Evolutionary conservation across 2,797 vertebrate species (phyloP), one percentile per base, ranked within the genome.

Genomic region (Discoglossus pictus): DNA sequence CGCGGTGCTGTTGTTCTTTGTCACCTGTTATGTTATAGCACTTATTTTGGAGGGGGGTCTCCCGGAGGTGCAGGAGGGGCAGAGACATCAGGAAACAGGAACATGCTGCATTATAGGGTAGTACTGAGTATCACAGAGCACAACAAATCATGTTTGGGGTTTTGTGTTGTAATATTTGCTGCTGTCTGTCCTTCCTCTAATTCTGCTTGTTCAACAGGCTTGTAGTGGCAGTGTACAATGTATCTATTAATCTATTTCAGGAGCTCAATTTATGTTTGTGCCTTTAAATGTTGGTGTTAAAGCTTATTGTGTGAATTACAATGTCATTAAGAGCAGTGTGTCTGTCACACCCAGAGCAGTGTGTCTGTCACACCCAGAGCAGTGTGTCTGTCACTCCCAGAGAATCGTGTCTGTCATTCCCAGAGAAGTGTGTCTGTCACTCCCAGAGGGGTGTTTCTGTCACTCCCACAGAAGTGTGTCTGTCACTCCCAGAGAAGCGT

Each of bases 221-320:
- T 50, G 34, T 10, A 20, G 27, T n/a, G 8, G 13, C 10, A 43
- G 25, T 43, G 40, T 48, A n/a, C 16, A 53, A 55, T 38, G 31
- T 42, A 40, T 46, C 42, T 24, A 36, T 20, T 39, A 47, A 31
- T 69, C 40, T 38, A 39, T 38, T 55, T 11, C 48, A 62, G 34
- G 36, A 38, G 20, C 31, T 48, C 39, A 35, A 61, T 47, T 54
- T 50, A 60, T 71, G 68, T 63, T 58, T 63, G 68, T 71, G 60
- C 68, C 68, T 71, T 70, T 64, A 35, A 42, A 58, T 71, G 53
- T 63, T 50, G 25, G 20, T 39, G 59, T 50, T 34, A 50, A 31
- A 39, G 42, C 43, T 12, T 48, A 46, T 51, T 43, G 46, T 20
- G 36, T n/a, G n/a, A 46, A 11, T 46, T 18, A 10, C 31, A 6